These are phyloP conservation scores for Ectemnius cavifrons DNA, from an alignment of 2,888 invertebrate species.

Conservation along the genomic window DNA sequence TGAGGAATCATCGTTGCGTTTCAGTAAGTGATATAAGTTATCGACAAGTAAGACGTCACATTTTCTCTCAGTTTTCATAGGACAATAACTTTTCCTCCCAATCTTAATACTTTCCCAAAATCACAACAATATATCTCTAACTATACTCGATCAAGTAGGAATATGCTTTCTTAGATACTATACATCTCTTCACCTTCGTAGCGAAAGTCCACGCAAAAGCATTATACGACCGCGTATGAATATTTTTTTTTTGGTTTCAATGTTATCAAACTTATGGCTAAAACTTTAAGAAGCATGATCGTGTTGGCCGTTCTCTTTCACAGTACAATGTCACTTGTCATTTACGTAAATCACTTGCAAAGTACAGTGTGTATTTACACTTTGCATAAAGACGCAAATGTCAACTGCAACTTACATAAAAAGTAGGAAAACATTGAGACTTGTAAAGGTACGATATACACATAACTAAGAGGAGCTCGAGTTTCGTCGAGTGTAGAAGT, in stretches of 20 bases:
- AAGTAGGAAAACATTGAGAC: conserved; percentile 13
- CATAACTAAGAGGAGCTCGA: conserved; percentile 6
- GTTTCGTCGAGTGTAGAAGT: background rate
- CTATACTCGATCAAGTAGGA: conserved; percentile 21
- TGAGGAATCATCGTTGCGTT: conserved; percentile 19
- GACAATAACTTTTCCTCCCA: conserved; percentile 34
- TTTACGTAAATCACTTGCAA: background rate
- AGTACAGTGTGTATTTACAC: conserved; percentile 2
- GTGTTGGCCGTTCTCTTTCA: background rate
- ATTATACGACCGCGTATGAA: conserved; percentile 23
- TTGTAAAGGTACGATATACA: conserved; percentile 21
- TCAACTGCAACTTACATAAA: conserved; percentile 6
- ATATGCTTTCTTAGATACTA: conserved; percentile 30
- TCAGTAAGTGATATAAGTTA: background rate
- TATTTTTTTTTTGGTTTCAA: conserved; percentile 20
- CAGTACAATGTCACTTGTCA: background rate
- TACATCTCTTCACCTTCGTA: conserved; percentile 25
- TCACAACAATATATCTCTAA: conserved; percentile 37
- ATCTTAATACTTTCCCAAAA: conserved; percentile 50
- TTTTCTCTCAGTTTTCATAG: conserved; percentile 8
- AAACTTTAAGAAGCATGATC: conserved; percentile 25
- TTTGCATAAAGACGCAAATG: background rate
- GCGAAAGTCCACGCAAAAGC: conserved; percentile 27
- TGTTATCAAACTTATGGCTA: conserved; percentile 29
- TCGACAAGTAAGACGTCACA: conserved; percentile 8